These are phyloP conservation scores for Apoda limacodes DNA, from an alignment of 2,888 invertebrate genomes.

Conservation along the genomic window DNA sequence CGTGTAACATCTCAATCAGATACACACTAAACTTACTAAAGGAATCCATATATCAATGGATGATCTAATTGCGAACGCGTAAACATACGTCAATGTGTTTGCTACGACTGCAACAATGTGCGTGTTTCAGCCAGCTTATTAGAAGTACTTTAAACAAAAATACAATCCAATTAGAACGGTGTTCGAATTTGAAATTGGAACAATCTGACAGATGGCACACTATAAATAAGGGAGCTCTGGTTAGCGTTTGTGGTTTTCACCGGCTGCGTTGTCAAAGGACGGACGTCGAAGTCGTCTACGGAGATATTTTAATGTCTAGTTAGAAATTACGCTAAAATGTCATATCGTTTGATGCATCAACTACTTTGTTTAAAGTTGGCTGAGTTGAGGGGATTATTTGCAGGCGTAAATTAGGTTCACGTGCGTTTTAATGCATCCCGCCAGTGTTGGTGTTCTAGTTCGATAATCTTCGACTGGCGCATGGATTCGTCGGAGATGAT, in stretches of 20 bases:
- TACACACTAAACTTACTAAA: constrained; percentile 31
- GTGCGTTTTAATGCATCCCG: constrained; percentile 65
- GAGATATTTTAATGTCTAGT: constrained; percentile 48
- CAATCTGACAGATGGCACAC: constrained; percentile 62
- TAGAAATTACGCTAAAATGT: constrained; percentile 51
- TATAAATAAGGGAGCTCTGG: constrained; percentile 57
- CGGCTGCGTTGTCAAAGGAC: constrained; percentile 37
- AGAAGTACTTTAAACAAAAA: constrained; percentile 62
- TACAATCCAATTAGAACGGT: constrained; percentile 64
- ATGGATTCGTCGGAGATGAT: constrained; percentile 60
- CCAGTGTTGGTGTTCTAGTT: constrained; percentile 63
- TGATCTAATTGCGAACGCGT: constrained; percentile 61
- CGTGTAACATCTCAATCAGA: constrained; percentile 53
- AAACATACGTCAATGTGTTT: constrained; percentile 58
- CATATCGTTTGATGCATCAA: constrained; percentile 60
- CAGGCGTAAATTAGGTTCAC: constrained; percentile 64
- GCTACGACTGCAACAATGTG: constrained; percentile 58
- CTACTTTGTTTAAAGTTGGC: constrained; percentile 60
- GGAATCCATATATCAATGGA: constrained; percentile 57
- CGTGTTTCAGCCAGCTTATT: constrained; percentile 54
- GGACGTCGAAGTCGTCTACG: constrained; percentile 27
- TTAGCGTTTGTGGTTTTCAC: constrained; percentile 37
- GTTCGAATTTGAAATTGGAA: constrained; percentile 61
- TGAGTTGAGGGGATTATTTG: constrained; percentile 42
- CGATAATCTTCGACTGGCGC: constrained; percentile 62